These are phyloP conservation scores for Scomber scombrus DNA, from an alignment of 2,113 vertebrate genomes.

Conservation along the genomic window DNA sequence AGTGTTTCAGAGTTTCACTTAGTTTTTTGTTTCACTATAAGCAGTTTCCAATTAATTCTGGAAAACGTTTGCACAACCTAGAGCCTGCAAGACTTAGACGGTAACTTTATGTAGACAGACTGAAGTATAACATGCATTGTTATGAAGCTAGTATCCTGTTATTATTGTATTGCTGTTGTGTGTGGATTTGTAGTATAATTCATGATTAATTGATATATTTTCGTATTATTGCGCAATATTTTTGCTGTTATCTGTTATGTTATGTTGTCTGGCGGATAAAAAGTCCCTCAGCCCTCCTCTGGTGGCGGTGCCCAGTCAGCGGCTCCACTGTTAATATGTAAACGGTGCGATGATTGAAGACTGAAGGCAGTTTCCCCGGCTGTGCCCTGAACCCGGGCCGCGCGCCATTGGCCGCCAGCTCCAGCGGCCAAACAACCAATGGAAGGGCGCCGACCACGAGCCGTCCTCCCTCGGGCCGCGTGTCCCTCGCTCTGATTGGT, in stretches of 20 bases:
- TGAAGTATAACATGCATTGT: too few relatives aligned
- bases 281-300: constrained; percentile 41
- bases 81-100: not conserved
- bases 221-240: not conserved
- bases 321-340: constrained; percentile 86
- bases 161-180: not conserved
- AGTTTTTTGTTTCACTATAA: not conserved
- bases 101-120: not conserved
- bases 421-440: constrained; percentile 91
- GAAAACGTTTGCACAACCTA: not conserved
- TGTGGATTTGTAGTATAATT: not conserved
- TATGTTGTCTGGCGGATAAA: constrained; percentile 14
- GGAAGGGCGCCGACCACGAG: constrained; percentile 94
- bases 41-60: not conserved
- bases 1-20: constrained; percentile 1
- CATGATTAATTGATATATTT: not conserved
- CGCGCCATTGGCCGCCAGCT: constrained; percentile 91
- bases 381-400: constrained; percentile 88
- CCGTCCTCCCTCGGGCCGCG: constrained; percentile 91
- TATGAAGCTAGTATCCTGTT: not conserved
- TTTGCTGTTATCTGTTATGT: constrained; percentile 20
- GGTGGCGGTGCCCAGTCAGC: constrained; percentile 69
- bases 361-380: constrained; percentile 87
- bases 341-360: constrained; percentile 85
- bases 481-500: constrained; percentile 94